Conservation (phyloP, 2,888 invertebrate genomes). For the Andrena bicolor region DNA sequence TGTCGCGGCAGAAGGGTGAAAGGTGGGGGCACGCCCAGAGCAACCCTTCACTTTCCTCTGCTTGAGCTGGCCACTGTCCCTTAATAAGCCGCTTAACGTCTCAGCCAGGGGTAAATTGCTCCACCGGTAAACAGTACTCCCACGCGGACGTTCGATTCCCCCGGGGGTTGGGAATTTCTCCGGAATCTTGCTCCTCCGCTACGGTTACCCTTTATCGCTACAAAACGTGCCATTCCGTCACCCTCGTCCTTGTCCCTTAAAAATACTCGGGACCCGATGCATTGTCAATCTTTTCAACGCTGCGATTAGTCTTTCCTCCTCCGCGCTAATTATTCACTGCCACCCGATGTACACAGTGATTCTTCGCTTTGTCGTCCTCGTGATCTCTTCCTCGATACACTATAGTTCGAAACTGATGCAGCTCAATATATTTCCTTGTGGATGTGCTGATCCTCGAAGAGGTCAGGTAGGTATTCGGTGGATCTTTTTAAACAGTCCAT, state of each 20-base stretch:
- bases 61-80: conserved; percentile 72
- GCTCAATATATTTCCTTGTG: neutral
- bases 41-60: conserved; percentile 65
- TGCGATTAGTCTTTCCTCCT: neutral
- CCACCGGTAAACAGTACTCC: conserved; percentile 80
- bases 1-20: conserved; percentile 61
- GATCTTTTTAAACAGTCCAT: conserved; percentile 8
- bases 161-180: conserved; percentile 55
- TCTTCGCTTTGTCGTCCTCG: neutral
- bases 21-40: conserved; percentile 67
- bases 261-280: neutral
- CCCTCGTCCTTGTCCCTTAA: neutral
- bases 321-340: no score
- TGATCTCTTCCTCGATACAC: neutral
- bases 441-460: neutral
- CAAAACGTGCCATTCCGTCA: neutral
- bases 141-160: conserved; percentile 69
- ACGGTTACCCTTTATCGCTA: neutral
- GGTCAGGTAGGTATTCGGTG: neutral
- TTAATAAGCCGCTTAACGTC: conserved; percentile 82
- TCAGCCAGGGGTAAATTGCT: conserved; percentile 79
- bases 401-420: neutral
- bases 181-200: conserved; percentile 48
- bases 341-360: neutral
- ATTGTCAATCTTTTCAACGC: neutral